phyloP scores from a whole-genome alignment of 1,140 invertebrate genomes.

The Euwallacea fornicatus region DNA sequence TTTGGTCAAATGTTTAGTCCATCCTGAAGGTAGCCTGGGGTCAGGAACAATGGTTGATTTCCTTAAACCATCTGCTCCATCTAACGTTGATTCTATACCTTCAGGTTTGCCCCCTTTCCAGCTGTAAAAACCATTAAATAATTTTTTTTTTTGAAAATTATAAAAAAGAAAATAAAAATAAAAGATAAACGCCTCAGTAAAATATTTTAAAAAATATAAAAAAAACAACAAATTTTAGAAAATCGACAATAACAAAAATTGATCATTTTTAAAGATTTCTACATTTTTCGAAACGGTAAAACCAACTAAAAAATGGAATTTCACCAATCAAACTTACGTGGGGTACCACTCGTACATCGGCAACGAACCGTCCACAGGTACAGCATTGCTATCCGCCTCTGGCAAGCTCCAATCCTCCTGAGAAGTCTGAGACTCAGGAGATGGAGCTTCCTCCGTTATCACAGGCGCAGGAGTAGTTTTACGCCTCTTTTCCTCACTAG shows the following conservation, averaged over 20 bases:
- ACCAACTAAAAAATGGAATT: constrained; percentile 9
- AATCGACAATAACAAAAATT: too few relatives aligned
- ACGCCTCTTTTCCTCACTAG: constrained; percentile 44
- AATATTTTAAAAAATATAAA: too few relatives aligned
- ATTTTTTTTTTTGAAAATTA: too few relatives aligned
- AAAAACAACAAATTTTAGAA: too few relatives aligned
- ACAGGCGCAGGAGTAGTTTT: constrained; percentile 42
- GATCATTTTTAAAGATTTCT: too few relatives aligned
- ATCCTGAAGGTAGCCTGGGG: constrained; percentile 68
- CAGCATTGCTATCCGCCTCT: constrained; percentile 25
- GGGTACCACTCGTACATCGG: constrained; percentile 45
- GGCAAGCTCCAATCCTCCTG: constrained; percentile 22
- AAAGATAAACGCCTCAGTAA: too few relatives aligned
- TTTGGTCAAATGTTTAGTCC: constrained; percentile 75
- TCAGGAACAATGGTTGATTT: constrained; percentile 71
- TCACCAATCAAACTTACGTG: constrained; percentile 26
- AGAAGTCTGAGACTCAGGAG: constrained; percentile 18
- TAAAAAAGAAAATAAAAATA: too few relatives aligned
- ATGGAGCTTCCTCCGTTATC: constrained; percentile 1
- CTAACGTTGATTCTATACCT: constrained; percentile 57
- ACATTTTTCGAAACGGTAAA: too few relatives aligned
- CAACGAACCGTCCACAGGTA: background rate
- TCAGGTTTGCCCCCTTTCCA: constrained; percentile 67
- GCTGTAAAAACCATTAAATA: constrained; percentile 50
- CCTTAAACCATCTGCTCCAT: constrained; percentile 55